Conservation (phyloP, 2,113 vertebrate species). For the Mastomys natalensis region DNA sequence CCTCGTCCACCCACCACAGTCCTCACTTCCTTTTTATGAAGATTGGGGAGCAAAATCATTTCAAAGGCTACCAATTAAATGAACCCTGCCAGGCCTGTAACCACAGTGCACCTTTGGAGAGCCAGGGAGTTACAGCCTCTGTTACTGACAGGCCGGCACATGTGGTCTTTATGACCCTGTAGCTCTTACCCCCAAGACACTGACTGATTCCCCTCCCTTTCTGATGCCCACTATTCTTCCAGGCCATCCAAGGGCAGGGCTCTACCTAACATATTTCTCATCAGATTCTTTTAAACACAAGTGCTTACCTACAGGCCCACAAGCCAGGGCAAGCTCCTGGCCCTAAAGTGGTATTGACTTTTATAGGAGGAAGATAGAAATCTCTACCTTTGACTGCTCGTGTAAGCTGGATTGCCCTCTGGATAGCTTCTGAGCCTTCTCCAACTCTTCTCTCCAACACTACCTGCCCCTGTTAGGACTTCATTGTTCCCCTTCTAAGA, state of each 20-base stretch:
- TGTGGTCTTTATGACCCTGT: conserved; percentile 11
- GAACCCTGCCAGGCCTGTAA: conserved; percentile 46
- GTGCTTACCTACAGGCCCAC: not conserved
- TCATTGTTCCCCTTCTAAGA: not conserved
- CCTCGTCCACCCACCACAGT: conserved; percentile 71
- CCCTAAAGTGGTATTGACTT: not conserved
- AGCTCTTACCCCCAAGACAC: not conserved
- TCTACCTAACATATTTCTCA: not conserved
- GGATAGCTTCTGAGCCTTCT: not conserved
- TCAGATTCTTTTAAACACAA: not conserved
- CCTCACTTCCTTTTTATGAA: conserved; percentile 79
- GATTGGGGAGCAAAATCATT: conserved; percentile 63
- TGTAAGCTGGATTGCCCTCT: not conserved
- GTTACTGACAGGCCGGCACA: conserved; percentile 25
- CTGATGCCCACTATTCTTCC: not conserved
- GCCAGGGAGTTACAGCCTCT: not conserved
- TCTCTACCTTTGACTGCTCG: not conserved
- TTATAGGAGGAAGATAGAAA: not conserved
- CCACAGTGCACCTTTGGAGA: conserved; percentile 34
- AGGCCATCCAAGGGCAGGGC: not conserved
- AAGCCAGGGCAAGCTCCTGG: not conserved
- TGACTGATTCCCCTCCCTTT: not conserved
- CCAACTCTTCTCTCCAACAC: not conserved
- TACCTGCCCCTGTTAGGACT: not conserved
- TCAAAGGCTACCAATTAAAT: conserved; percentile 77